These are phyloP conservation scores for Phragmatobia fuliginosa DNA, from an alignment of 2,888 invertebrate genomes.

Conservation along the genomic window DNA sequence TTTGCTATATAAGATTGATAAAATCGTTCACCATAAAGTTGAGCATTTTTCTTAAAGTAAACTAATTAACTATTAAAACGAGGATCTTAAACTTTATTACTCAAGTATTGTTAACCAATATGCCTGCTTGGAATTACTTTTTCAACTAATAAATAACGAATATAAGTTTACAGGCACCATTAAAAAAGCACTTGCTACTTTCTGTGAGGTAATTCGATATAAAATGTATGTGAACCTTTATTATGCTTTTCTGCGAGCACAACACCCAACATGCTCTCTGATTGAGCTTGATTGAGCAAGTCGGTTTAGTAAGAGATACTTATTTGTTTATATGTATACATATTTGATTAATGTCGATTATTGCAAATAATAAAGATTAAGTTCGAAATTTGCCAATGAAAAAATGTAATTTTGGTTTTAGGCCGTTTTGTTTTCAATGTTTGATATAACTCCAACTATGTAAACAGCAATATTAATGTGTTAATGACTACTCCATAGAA, in stretches of 20 bases:
- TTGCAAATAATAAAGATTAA: not conserved
- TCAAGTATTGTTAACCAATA: conserved; percentile 34
- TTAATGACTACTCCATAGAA: conserved; percentile 7
- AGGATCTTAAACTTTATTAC: conserved; percentile 32
- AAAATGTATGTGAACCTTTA: conserved; percentile 47
- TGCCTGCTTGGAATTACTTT: conserved; percentile 34
- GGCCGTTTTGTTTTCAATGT: too few species aligned
- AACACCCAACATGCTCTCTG: conserved; percentile 61
- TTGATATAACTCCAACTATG: too few species aligned
- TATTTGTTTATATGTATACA: conserved; percentile 31
- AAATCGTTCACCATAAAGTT: conserved; percentile 55
- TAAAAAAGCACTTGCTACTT: conserved; percentile 68
- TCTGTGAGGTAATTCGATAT: conserved; percentile 52
- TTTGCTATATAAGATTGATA: conserved; percentile 50
- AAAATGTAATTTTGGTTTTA: too few species aligned
- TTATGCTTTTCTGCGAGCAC: conserved; percentile 79
- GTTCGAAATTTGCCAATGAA: too few species aligned
- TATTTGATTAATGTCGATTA: conserved; percentile 20
- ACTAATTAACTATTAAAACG: conserved; percentile 44
- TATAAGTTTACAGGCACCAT: conserved; percentile 64
- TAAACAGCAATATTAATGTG: too few species aligned
- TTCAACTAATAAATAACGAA: conserved; percentile 39
- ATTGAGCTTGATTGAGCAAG: conserved; percentile 83
- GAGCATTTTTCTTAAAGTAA: conserved; percentile 59
- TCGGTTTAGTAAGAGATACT: conserved; percentile 41